Conservation (phyloP, 2,888 invertebrate species). For the Electrophaes corylata region DNA sequence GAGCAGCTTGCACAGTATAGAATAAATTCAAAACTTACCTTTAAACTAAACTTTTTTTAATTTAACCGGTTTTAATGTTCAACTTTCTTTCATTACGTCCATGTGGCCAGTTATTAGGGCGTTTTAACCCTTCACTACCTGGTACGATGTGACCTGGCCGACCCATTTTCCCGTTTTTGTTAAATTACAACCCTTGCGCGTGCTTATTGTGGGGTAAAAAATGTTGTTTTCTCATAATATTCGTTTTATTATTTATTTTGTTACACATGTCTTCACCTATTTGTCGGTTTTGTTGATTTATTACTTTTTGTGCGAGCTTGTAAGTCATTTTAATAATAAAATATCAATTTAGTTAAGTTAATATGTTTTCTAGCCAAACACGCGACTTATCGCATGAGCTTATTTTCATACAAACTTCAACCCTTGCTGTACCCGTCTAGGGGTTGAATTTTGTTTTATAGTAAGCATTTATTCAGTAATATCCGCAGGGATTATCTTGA, state of each 20-base stretch:
- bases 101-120: constrained; percentile 72
- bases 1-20: no score
- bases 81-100: constrained; percentile 33
- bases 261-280: constrained; percentile 61
- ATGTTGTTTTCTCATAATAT: constrained; percentile 68
- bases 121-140: constrained; percentile 70
- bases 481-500: no score
- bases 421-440: no score
- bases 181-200: constrained; percentile 68
- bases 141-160: constrained; percentile 65
- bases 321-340: neutral
- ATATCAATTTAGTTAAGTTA: neutral
- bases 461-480: no score
- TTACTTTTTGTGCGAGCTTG: neutral
- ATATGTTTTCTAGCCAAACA: no score
- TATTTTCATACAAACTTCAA: no score
- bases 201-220: constrained; percentile 66
- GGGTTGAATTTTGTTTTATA: no score
- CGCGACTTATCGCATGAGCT: no score
- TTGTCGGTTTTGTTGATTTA: constrained; percentile 22
- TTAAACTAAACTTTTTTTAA: no score
- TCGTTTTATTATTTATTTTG: constrained; percentile 66
- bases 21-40: neutral
- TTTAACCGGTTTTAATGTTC: constrained; percentile 9
- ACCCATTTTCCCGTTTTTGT: constrained; percentile 70